These are phyloP conservation scores for Ischnura elegans DNA, from an alignment of 2,888 invertebrate species.

Conservation along the genomic window DNA sequence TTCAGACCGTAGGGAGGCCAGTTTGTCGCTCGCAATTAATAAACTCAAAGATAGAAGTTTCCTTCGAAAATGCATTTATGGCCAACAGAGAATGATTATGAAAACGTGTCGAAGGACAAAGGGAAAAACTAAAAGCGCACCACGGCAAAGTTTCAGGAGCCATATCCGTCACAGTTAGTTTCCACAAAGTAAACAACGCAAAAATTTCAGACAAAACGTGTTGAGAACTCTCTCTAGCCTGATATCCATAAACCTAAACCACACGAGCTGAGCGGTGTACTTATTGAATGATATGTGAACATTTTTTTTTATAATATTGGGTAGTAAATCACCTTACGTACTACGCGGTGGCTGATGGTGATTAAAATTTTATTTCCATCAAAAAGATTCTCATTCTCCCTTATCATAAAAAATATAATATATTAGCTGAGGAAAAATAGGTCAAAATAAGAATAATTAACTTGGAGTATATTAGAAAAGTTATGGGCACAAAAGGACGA, in stretches of 20 bases:
- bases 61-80: slow-evolving; percentile 58
- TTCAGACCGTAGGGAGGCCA: neutral
- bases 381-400: slow-evolving; percentile 36
- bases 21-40: neutral
- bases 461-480: neutral
- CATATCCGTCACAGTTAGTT: neutral
- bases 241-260: slow-evolving; percentile 48
- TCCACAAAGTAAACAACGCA: neutral
- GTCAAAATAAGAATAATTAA: slow-evolving; percentile 6
- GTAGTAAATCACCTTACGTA: slow-evolving; percentile 37
- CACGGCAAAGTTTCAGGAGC: neutral
- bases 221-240: slow-evolving; percentile 32
- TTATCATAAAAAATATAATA: slow-evolving; percentile 57
- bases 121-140: neutral
- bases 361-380: slow-evolving; percentile 28
- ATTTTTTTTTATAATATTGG: slow-evolving; percentile 40
- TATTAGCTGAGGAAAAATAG: slow-evolving; percentile 24
- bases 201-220: neutral
- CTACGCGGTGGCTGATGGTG: slow-evolving; percentile 58
- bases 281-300: slow-evolving; percentile 63
- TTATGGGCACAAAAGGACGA: neutral
- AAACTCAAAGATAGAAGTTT: slow-evolving; percentile 56
- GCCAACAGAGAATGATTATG: neutral
- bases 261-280: slow-evolving; percentile 59
- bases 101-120: neutral